A percentile compares a stretch with the other conserved stretches of the same genome.
phyloP scores from a whole-genome alignment of 2,888 invertebrate genomes.

The Pollenia griseotomentosa region DNA sequence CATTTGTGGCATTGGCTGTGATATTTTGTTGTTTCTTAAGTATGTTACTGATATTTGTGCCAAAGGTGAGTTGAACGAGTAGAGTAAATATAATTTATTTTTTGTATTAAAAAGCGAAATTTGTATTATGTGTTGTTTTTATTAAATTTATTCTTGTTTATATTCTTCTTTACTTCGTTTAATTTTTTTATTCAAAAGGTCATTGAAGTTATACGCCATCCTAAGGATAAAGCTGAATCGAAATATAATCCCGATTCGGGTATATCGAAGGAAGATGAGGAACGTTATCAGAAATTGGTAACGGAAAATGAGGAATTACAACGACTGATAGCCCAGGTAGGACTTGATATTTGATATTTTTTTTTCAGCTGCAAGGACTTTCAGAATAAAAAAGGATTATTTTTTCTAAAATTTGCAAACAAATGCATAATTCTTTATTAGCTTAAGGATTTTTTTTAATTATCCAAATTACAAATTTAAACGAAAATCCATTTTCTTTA shows the following conservation, averaged over 20 bases:
- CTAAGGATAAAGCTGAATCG: constrained; percentile 93
- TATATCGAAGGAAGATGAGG: constrained; percentile 96
- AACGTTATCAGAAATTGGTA: constrained; percentile 95
- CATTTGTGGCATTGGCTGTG: constrained; percentile 97
- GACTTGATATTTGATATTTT: constrained; percentile 35
- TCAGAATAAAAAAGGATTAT: too few species aligned
- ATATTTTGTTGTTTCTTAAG: constrained; percentile 99
- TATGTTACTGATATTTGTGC: constrained; percentile 99
- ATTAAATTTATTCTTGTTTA: background rate
- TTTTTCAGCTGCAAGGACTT: background rate
- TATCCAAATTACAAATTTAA: too few species aligned
- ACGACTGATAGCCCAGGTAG: constrained; percentile 96
- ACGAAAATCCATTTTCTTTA: too few species aligned
- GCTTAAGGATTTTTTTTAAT: background rate
- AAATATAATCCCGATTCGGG: constrained; percentile 93
- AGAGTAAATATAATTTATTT: background rate
- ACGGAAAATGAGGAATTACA: constrained; percentile 98
- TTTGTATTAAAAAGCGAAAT: background rate
- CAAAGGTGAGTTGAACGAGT: constrained; percentile 89
- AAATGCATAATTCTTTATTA: too few species aligned
- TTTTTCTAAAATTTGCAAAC: too few species aligned
- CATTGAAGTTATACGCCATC: constrained; percentile 95
- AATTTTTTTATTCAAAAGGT: constrained; percentile 85
- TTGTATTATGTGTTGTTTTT: background rate
- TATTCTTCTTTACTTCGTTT: constrained; percentile 20